Base-by-base conservation (phyloP, 2,888 invertebrate species). In the Callyntrura guangdongensis region DNA sequence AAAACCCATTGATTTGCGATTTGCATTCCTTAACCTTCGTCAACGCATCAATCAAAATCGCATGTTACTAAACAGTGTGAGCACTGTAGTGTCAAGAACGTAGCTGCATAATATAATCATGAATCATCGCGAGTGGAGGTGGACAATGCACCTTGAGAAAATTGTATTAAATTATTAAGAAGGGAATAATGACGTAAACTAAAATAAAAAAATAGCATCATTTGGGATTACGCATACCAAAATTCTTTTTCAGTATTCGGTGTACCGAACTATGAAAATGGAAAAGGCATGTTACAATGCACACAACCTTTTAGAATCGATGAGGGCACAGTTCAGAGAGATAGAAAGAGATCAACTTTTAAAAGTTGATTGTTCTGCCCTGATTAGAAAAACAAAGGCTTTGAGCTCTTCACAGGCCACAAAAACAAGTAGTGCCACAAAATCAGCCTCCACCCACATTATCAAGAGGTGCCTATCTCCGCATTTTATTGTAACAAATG, bases 361-460 rank as follows among this genome's bases (percentile, higher is more conserved):
- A 36, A 27, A 36, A 25, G 20, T 77, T 77, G 49, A 77, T 77
- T 69, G 69, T 36, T 45, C 14, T 45, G 69, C 47, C 49, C 49
- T 74, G 74, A 74, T 74, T 74, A 74, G 49, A 49, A 74, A 36
- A 36, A 22, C 74, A 47, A 69, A 69, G 74, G 20, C 22, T 22
- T 36, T 72, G 11, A n/a, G n/a, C 12, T 74, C 47, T 49, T 20
- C 12, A 20, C 11, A 59, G 45, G 17, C 9, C 61, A 36, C 69
- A 27, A 74, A 74, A 72, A 72, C 72, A 72, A 83, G 49, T 83
- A 59, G 82, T 61, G 6, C 45, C 67, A 47, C 27, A 86, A 74
- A 86, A n/a, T 12, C 56, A 14, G 45, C 27, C 59, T 64, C 86
- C 86, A 74, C 86, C 86, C 59, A 86, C 77, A 77, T 77, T 64